Base-by-base conservation (phyloP, 2,113 vertebrate species). In the Hucho hucho region DNA sequence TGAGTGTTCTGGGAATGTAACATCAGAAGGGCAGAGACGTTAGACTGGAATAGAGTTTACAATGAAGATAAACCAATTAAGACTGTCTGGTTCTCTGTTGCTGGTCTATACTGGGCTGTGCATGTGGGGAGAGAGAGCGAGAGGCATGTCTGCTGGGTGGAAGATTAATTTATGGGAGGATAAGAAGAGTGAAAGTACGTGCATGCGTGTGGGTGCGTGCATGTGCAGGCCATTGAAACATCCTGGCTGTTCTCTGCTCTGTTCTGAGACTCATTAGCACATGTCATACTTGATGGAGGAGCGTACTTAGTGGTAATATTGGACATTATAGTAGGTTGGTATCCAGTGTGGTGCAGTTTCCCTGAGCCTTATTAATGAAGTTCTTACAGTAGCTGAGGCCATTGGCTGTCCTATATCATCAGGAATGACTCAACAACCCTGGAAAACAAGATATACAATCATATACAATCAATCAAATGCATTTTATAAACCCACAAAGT, bases 261-360 rank as follows among this genome's bases (percentile, higher is more conserved):
- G 49, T 5, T 53, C 82, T 79, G 88, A 87, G 86, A 67, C 87
- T 87, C 89, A 88, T 90, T 90, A 90, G 86, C 87, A 87, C 87
- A 86, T 88, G 87, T 81, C 90, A 90, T 89, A 84, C 85, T 86
- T 90, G 90, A 90, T 92, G 86, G 89, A 90, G 82, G 88, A 88
- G 87, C 87, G 82, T 86, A 90, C 87, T 92, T 91, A 90, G 87
- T 80, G 63, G 87, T 88, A 90, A 91, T 91, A 91, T 91, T 92
- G 88, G 85, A 78, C 89, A 88, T 91, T 90, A 84, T 80, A 84
- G 87, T 4, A 81, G 86, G 86, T 81, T 87, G 83, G 86, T 76
- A 87, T 85, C 76, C 84, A 89, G 89, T 86, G 12, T 22, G 61
- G 9, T 86, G 78, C 88, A 85, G 83, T 89, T 90, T 89, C 81